A percentile compares a stretch with the other conserved stretches of the same genome.
These are phyloP conservation scores for Phalacrocorax aristotelis DNA, from an alignment of 2,113 vertebrate species.

Conservation along the genomic window DNA sequence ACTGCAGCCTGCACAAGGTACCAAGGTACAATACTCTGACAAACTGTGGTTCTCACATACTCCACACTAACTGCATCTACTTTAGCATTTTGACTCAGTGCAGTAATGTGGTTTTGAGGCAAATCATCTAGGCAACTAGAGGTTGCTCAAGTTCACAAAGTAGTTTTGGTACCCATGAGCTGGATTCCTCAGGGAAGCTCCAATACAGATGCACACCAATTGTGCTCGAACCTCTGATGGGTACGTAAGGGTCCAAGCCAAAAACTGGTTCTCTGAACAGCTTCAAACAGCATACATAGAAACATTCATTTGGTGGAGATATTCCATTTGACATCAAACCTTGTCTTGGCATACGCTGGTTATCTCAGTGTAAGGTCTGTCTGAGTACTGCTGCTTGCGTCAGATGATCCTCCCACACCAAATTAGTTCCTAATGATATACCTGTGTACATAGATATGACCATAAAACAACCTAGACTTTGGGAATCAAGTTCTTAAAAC, in stretches of 20 bases:
- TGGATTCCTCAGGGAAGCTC: background rate
- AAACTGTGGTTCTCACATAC: background rate
- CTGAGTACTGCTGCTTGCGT: background rate
- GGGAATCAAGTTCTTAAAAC: background rate
- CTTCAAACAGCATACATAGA: background rate
- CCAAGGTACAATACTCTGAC: background rate
- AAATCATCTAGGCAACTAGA: background rate
- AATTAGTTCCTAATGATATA: background rate
- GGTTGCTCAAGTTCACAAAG: background rate
- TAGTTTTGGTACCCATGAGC: background rate
- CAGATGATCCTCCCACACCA: background rate
- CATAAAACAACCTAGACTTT: background rate
- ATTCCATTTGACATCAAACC: background rate
- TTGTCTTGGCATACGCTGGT: background rate
- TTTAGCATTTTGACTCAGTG: background rate
- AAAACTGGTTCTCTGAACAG: background rate
- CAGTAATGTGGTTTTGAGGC: background rate
- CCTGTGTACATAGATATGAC: background rate
- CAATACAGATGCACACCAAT: background rate
- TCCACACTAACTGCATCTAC: background rate
- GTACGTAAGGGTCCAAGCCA: background rate
- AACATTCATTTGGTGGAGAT: background rate
- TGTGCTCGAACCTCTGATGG: background rate
- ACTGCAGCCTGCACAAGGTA: background rate
- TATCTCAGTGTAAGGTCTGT: background rate